A percentile compares a stretch with the other conserved stretches of the same genome.
phyloP scores from a whole-genome alignment of 2,113 vertebrate species.

The Otis tarda region DNA sequence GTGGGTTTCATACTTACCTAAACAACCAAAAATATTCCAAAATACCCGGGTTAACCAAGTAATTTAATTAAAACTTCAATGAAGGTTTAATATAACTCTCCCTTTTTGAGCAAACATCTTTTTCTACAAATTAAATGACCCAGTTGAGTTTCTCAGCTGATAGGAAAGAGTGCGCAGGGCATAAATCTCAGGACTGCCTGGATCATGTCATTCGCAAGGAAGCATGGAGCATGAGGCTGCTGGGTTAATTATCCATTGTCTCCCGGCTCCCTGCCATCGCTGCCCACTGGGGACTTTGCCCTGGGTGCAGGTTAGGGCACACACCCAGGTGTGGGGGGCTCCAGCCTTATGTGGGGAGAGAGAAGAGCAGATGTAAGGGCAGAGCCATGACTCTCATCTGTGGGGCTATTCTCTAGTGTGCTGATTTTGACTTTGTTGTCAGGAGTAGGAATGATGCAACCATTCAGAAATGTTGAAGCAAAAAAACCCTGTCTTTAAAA shows the following conservation, averaged over 20 bases:
- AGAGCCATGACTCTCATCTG: not conserved
- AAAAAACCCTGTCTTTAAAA: conserved; percentile 25
- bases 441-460: conserved; percentile 47
- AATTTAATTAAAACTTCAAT: conserved; percentile 6
- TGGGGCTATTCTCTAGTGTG: not conserved
- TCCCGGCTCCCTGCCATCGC: not conserved
- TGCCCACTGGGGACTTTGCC: fast-evolving
- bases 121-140: not conserved
- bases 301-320: too few species aligned
- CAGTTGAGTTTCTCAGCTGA: not conserved
- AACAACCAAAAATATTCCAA: conserved; percentile 1
- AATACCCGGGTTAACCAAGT: not conserved
- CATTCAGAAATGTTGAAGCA: conserved; percentile 37
- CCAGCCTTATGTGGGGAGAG: fast-evolving
- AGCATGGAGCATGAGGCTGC: not conserved
- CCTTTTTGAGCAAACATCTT: not conserved
- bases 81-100: not conserved
- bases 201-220: too few species aligned
- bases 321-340: not conserved
- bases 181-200: not conserved
- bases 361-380: not conserved
- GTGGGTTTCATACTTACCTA: not conserved
- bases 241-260: not conserved
- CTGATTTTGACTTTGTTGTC: conserved; percentile 2
- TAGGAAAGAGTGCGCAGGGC: not conserved